These are phyloP conservation scores for Drosophila varians DNA, from an alignment of 1,140 invertebrate genomes.

Conservation along the genomic window DNA sequence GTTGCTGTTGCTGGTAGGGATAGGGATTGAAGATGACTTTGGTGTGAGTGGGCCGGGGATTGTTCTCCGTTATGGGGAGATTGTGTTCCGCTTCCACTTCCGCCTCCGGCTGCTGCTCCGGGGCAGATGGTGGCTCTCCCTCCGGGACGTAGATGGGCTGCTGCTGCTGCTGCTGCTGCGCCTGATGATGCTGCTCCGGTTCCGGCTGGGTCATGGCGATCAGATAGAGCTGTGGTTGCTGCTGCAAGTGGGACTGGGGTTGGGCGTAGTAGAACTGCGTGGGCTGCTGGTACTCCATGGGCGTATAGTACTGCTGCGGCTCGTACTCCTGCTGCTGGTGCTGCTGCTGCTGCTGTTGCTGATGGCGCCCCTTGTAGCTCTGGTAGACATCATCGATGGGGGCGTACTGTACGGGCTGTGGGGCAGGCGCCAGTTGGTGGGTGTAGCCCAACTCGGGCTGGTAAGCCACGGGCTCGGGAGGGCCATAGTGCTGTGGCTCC, in stretches of 20 bases:
- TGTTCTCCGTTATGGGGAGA: conserved; percentile 74
- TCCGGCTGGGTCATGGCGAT: conserved; percentile 70
- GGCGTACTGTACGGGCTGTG: conserved; percentile 59
- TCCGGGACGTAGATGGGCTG: conserved; percentile 75
- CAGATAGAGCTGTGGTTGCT: conserved; percentile 70
- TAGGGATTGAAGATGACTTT: conserved; percentile 75
- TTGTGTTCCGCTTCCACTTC: conserved; percentile 26
- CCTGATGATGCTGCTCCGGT: conserved; percentile 20
- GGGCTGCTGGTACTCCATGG: conserved; percentile 34
- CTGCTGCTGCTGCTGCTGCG: conserved; percentile 23
- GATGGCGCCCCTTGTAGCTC: conserved; percentile 70
- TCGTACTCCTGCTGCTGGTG: conserved; percentile 35
- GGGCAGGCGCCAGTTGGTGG: conserved; percentile 63
- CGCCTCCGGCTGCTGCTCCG: conserved; percentile 15
- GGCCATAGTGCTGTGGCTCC: conserved; percentile 15
- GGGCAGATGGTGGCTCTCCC: conserved; percentile 38
- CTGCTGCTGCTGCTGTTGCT: conserved; percentile 41
- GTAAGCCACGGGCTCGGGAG: conserved; percentile 43
- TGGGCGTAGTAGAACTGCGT: conserved; percentile 67
- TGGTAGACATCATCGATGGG: conserved; percentile 78
- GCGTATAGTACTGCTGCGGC: conserved; percentile 60
- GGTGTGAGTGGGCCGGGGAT: conserved; percentile 76
- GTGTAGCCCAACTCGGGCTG: conserved; percentile 64
- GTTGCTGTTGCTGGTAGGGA: conserved; percentile 57
- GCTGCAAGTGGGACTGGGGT: conserved; percentile 52